Evolutionary conservation across 2,888 invertebrate genomes (phyloP), one percentile per base, ranked within the genome.

Genomic region (Clostera curtula): DNA sequence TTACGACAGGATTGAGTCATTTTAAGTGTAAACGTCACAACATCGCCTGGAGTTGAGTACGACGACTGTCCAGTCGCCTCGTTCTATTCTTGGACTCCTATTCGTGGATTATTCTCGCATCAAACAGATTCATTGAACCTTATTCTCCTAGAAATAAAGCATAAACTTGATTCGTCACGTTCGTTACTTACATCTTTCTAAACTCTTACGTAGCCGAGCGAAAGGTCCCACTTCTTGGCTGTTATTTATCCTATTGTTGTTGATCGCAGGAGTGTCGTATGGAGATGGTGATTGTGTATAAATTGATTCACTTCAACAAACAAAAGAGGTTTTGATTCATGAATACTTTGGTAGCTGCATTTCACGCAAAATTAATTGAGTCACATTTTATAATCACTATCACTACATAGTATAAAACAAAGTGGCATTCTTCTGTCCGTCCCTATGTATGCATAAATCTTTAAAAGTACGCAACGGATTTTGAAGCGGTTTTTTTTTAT

Each of bases 61-160:
- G 58, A 59, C 60, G 62, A 62, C 62, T 66, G 64, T 68, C 68
- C 77, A 80, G 76, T 79, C 77, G 80, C 82, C 82, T 83, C 82
- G 80, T 72, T 79, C 82, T 83, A 83, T 83, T 83, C 79, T 80
- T 61, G 74, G 70, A 70, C 70, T 66, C 68, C 80, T 83, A 83
- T 83, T 83, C 79, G 79, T 77, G 75, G 76, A 80, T 65, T 63
- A 74, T 70, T 70, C 57, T 59, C 57, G 61, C 66, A 61, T 61
- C 54, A 49, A 35, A 53, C 50, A 36, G 37, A 46, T 36, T 56
- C 65, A 73, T 59, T 65, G 56, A 61, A 66, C 70, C 65, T 48
- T 79, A 72, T 48, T 31, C 31, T 42, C 39, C 25, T 36, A 44
- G 44, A 16, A 28, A 40, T 58, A 77, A 53, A 65, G 70, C 48